These are phyloP conservation scores for Helogale parvula DNA, from an alignment of 2,113 vertebrate species.

Conservation along the genomic window DNA sequence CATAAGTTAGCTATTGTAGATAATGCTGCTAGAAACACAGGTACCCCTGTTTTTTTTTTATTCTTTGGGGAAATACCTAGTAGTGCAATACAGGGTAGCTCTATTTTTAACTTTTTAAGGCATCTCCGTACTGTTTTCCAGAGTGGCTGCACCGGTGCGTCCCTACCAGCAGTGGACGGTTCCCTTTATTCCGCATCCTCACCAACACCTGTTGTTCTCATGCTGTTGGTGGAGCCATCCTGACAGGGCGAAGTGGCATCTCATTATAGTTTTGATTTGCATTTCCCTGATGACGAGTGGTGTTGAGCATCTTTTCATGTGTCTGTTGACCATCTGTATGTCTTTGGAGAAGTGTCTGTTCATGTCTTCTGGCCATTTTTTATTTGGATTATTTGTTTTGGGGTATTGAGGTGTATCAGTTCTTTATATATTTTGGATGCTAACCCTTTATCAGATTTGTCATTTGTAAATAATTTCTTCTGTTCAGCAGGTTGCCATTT, in stretches of 20 bases:
- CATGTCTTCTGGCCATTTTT: neutral
- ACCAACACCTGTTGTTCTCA: neutral
- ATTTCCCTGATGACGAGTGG: neutral
- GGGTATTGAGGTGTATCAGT: neutral
- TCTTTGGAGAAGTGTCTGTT: neutral
- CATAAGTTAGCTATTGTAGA: neutral
- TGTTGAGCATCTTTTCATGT: neutral
- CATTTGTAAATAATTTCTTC: neutral
- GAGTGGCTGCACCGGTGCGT: neutral
- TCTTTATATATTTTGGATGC: neutral
- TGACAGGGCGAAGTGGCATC: neutral
- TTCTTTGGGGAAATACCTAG: neutral
- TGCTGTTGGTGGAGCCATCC: neutral
- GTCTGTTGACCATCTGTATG: neutral
- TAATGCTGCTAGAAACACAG: neutral
- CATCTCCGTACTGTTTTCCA: neutral
- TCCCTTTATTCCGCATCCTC: neutral
- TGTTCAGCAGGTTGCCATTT: neutral
- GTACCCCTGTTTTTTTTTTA: neutral
- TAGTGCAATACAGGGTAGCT: neutral
- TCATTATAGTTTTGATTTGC: neutral
- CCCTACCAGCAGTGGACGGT: neutral
- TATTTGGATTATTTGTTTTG: neutral
- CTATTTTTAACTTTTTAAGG: neutral
- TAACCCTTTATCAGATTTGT: neutral